Evolutionary conservation across 2,113 vertebrate species (phyloP).

Genomic region (Megaptera novaeangliae): DNA sequence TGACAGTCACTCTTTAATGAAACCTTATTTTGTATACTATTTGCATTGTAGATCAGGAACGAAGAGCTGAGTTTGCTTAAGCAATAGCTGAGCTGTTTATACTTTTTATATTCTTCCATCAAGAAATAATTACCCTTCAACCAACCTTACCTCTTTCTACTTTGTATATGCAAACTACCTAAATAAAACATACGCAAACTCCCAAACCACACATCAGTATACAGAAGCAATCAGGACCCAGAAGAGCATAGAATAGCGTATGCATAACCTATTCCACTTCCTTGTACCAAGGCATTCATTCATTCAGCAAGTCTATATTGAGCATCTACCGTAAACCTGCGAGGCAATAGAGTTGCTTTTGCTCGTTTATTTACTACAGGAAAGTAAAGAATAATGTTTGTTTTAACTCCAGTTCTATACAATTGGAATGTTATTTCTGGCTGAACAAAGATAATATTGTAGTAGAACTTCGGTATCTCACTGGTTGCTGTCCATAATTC

Average conservation of each 20-base stretch:
- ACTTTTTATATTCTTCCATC: slow-evolving; percentile 64
- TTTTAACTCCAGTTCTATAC: slow-evolving; percentile 49
- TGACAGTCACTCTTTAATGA: slow-evolving; percentile 62
- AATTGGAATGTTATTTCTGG: slow-evolving; percentile 58
- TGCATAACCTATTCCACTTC: not conserved
- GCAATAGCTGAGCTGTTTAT: slow-evolving; percentile 47
- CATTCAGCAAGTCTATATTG: not conserved
- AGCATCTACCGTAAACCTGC: not conserved
- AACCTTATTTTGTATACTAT: slow-evolving; percentile 62
- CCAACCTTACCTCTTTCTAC: slow-evolving; percentile 50
- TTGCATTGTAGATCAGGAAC: slow-evolving; percentile 61
- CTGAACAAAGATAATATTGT: slow-evolving; percentile 38
- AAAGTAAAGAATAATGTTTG: slow-evolving; percentile 47
- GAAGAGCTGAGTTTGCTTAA: slow-evolving; percentile 57
- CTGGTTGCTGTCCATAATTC: slow-evolving; percentile 14
- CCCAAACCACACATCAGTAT: not conserved
- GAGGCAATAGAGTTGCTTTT: not conserved
- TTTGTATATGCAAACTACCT: slow-evolving; percentile 13
- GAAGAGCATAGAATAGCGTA: not conserved
- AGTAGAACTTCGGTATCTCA: slow-evolving; percentile 26
- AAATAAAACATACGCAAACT: slow-evolving; percentile 43
- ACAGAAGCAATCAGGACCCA: not conserved
- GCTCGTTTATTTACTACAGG: slow-evolving; percentile 22
- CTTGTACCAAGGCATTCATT: not conserved
- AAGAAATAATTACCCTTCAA: slow-evolving; percentile 68